Evolutionary conservation across 2,797 vertebrate species (phyloP).

Genomic region (Phoebastria nigripes): DNA sequence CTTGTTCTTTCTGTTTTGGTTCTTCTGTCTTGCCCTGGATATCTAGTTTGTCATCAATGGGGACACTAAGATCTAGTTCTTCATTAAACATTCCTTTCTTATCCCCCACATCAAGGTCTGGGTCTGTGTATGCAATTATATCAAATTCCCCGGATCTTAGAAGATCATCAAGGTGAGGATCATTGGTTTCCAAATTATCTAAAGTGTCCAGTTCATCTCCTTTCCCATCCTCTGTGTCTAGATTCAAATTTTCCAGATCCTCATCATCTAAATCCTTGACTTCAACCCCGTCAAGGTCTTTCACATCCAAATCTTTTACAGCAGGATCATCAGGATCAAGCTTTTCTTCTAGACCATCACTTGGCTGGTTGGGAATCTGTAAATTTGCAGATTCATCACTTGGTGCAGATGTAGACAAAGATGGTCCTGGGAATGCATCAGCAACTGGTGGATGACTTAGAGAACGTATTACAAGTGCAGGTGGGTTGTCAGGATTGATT

Average conservation of each 20-base stretch:
- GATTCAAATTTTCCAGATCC: slow-evolving; percentile 95
- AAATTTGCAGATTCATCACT: slow-evolving; percentile 70
- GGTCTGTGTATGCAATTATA: slow-evolving; percentile 97
- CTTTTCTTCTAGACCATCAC: slow-evolving; percentile 86
- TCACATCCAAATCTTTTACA: slow-evolving; percentile 85
- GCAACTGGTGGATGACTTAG: slow-evolving; percentile 83
- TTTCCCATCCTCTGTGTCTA: slow-evolving; percentile 95
- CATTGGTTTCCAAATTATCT: slow-evolving; percentile 90
- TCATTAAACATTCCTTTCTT: slow-evolving; percentile 97
- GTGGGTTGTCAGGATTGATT: slow-evolving; percentile 72
- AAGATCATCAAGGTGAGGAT: slow-evolving; percentile 96
- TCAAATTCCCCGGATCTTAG: slow-evolving; percentile 95
- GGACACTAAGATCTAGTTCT: slow-evolving; percentile 91
- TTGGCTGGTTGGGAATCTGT: slow-evolving; percentile 52
- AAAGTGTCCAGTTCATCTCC: slow-evolving; percentile 87
- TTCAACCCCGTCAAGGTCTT: slow-evolving; percentile 96
- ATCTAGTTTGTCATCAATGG: slow-evolving; percentile 87
- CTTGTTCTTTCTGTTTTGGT: slow-evolving; percentile 53
- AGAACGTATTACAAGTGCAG: slow-evolving; percentile 82
- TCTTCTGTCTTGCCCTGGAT: slow-evolving; percentile 78
- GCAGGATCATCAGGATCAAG: slow-evolving; percentile 92
- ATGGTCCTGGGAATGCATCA: slow-evolving; percentile 77
- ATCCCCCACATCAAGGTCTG: slow-evolving; percentile 91
- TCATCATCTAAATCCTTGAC: slow-evolving; percentile 97
- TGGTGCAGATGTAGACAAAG: slow-evolving; percentile 70